Conservation (phyloP, 2,797 vertebrate species). For the Neopelma chrysocephalum region DNA sequence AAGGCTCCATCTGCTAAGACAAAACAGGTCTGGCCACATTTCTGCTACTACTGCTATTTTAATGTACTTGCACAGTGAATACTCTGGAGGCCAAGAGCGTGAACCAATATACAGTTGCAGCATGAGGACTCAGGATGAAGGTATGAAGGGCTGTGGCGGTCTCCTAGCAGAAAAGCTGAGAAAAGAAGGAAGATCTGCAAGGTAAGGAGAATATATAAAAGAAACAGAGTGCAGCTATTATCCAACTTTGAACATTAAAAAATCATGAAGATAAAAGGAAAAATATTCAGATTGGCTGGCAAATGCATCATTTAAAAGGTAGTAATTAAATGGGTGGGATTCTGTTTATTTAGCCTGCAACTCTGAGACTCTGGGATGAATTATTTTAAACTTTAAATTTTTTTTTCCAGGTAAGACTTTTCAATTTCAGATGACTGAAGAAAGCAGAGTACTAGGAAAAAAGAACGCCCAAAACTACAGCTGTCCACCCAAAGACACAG, state of each 20-base stretch:
- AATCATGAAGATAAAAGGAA: background rate
- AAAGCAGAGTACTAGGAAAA: background rate
- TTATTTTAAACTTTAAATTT: background rate
- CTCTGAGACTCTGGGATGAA: background rate
- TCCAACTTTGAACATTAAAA: background rate
- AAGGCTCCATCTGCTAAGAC: background rate
- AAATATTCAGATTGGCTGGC: background rate
- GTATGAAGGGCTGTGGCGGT: background rate
- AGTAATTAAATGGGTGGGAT: background rate
- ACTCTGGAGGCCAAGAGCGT: background rate
- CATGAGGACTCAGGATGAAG: background rate
- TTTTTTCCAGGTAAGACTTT: background rate
- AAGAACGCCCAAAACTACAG: background rate
- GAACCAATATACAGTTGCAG: background rate
- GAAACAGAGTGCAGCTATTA: background rate
- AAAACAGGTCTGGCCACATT: constrained; percentile 50
- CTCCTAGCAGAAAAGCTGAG: background rate
- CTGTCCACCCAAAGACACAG: background rate
- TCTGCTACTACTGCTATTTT: constrained; percentile 20
- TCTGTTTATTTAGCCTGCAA: background rate
- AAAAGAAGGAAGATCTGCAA: background rate
- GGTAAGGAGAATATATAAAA: background rate
- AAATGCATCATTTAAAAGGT: background rate
- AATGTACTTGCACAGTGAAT: background rate
- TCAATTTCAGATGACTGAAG: background rate